Evolutionary conservation across 2,797 vertebrate genomes (phyloP).

Genomic region (Rhabdomys pumilio): DNA sequence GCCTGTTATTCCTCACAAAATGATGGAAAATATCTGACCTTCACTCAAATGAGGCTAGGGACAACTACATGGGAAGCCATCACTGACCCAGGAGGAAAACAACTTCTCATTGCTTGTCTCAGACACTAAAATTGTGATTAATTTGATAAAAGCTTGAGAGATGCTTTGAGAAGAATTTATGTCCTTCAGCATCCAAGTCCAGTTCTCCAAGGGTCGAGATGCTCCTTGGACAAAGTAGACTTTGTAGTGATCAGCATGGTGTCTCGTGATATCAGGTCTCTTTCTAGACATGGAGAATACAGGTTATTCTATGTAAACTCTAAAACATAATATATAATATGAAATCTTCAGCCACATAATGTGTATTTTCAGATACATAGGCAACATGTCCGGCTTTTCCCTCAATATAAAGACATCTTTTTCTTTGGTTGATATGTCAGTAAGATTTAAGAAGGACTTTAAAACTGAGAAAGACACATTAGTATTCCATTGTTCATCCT

Average conservation of each 20-base stretch:
- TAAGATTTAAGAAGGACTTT: conserved; percentile 18
- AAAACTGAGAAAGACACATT: not conserved
- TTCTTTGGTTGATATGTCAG: not conserved
- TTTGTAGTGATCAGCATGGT: not conserved
- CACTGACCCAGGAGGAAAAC: conserved; percentile 54
- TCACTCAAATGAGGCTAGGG: not conserved
- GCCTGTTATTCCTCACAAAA: conserved; percentile 30
- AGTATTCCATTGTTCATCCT: not conserved
- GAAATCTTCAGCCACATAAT: not conserved
- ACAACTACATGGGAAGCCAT: not conserved
- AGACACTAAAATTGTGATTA: conserved; percentile 24
- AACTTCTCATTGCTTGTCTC: conserved; percentile 57
- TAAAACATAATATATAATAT: not conserved
- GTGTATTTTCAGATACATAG: not conserved
- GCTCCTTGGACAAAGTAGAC: conserved; percentile 22
- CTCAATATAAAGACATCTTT: not conserved
- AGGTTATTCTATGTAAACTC: not conserved
- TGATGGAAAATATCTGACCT: conserved; percentile 64
- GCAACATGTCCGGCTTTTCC: not conserved
- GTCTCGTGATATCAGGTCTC: not conserved
- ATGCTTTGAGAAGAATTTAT: conserved; percentile 36
- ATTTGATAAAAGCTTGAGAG: conserved; percentile 55
- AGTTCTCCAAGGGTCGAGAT: conserved; percentile 22
- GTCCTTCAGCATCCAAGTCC: conserved; percentile 20
- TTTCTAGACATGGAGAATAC: not conserved